A percentile compares a stretch with the other conserved stretches of the same genome.
Conservation (phyloP, 2,888 invertebrate species). For the Tortrix viridana region DNA sequence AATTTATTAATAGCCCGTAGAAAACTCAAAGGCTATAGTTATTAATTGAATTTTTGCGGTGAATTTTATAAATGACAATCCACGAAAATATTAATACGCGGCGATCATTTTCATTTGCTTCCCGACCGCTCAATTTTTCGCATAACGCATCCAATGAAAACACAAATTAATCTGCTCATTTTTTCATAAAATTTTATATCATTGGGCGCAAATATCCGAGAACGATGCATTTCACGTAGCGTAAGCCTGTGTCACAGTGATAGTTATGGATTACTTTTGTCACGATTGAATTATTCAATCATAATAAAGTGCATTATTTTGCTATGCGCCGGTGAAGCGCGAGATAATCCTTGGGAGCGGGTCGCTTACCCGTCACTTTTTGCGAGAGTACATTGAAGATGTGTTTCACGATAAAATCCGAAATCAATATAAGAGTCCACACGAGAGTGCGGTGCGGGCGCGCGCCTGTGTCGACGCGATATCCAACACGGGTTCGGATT, state of each 20-base stretch:
- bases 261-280: constrained; percentile 77
- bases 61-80: constrained; percentile 63
- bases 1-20: constrained; percentile 39
- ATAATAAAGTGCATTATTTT: constrained; percentile 59
- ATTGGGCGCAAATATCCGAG: constrained; percentile 77
- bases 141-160: constrained; percentile 81
- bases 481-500: constrained; percentile 87
- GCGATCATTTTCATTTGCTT: constrained; percentile 79
- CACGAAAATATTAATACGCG: constrained; percentile 68
- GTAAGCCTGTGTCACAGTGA: constrained; percentile 74
- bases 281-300: constrained; percentile 73
- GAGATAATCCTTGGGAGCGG: constrained; percentile 57
- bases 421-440: constrained; percentile 71
- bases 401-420: constrained; percentile 58
- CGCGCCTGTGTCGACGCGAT: constrained; percentile 84
- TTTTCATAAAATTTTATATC: constrained; percentile 82
- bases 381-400: constrained; percentile 56
- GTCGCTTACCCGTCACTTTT: constrained; percentile 55
- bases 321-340: constrained; percentile 50
- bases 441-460: constrained; percentile 67
- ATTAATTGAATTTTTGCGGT: constrained; percentile 39
- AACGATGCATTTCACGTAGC: constrained; percentile 66
- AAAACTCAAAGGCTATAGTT: constrained; percentile 40
- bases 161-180: constrained; percentile 83
- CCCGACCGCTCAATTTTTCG: constrained; percentile 79